Evolutionary conservation across 2,113 vertebrate genomes (phyloP), one percentile per base, ranked within the genome.

Genomic region (Seriola aureovittata): DNA sequence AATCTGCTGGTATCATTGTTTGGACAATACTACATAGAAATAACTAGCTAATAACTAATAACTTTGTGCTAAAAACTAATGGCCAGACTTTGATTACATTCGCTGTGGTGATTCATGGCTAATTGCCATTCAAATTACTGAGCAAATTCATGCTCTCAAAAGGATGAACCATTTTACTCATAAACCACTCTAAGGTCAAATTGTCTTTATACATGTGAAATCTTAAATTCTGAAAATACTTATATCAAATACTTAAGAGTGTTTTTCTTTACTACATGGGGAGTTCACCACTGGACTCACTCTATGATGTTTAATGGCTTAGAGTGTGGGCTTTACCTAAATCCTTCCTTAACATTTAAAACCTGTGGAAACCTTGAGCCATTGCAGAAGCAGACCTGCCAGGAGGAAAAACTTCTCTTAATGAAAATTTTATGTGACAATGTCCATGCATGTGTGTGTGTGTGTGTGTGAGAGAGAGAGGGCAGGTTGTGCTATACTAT

Each of bases 311-410:
- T 74, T 78, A 74, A 84, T 60, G 64, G 48, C 25, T 71, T 25
- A 23, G 19, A 71, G 59, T 71, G 58, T 34, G 50, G 59, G 38
- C n/a, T 78, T 86, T 29, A 72, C 80, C 48, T 67, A 75, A 75
- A 81, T 74, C 72, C 73, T 75, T 85, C 69, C 74, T 71, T 38
- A 72, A 57, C 66, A 75, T 66, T 72, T 77, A 66, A 82, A 82
- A 80, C 34, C 8, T 68, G 67, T 85, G 57, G 40, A 77, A 64
- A 88, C 58, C 60, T 76, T 80, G 23, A 70, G 32, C 58, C 52
- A 42, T 38, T 78, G 67, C 68, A 50, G 57, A n/a, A 75, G 62
- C 64, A 38, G 46, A 60, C 21, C 46, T 81, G 84, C 78, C 73
- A 68, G 63, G 63, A 63, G 67, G 64, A 71, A 75, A 54, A 69